These are phyloP conservation scores for Lycocerus yunnanus DNA, from an alignment of 2,888 invertebrate species.

Conservation along the genomic window DNA sequence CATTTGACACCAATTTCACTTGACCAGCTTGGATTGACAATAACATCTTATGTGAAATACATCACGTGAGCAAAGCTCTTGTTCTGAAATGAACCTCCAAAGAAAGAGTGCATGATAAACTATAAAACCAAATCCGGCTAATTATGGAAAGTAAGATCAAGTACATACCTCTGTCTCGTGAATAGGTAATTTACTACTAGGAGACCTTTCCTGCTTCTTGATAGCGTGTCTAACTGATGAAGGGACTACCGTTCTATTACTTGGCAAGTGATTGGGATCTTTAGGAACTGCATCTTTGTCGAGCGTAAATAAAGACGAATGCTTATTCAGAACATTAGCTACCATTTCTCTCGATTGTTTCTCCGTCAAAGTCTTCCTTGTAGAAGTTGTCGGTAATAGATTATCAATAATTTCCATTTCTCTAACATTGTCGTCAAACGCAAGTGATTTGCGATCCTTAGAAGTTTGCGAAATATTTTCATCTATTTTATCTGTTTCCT, in stretches of 20 bases:
- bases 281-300: constrained; percentile 22
- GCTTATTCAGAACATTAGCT: constrained; percentile 18
- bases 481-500: not conserved
- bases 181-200: not conserved
- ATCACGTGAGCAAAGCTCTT: too few relatives aligned
- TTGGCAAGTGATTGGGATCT: constrained; percentile 11
- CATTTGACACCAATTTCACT: too few relatives aligned
- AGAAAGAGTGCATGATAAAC: too few relatives aligned
- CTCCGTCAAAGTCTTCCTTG: not conserved
- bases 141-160: too few relatives aligned
- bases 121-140: too few relatives aligned
- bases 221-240: not conserved
- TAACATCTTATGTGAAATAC: too few relatives aligned
- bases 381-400: not conserved
- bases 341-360: constrained; percentile 8
- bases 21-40: too few relatives aligned
- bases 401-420: not conserved
- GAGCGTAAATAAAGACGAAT: constrained; percentile 17
- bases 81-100: too few relatives aligned
- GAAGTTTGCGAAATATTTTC: not conserved
- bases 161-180: not conserved
- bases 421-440: not conserved
- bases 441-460: not conserved
- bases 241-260: not conserved
- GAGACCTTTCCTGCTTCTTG: not conserved